These are phyloP conservation scores for Indicator indicator DNA, from an alignment of 2,113 vertebrate species.

Conservation along the genomic window DNA sequence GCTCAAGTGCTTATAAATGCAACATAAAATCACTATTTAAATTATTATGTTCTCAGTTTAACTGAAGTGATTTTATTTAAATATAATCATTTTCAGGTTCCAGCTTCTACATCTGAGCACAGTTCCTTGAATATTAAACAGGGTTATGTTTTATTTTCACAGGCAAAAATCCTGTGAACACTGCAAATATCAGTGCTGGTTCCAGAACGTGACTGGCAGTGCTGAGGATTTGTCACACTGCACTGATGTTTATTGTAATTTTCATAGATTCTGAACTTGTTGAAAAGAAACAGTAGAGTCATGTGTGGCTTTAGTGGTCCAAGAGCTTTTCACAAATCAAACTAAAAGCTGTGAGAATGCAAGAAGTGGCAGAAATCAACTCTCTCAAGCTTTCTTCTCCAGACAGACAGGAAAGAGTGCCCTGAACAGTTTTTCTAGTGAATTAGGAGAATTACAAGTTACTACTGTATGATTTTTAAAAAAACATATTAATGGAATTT, in stretches of 20 bases:
- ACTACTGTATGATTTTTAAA: neutral
- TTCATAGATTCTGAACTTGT: neutral
- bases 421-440: neutral
- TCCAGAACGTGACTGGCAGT: neutral
- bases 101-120: neutral
- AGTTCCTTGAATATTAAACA: neutral
- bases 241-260: rapidly evolving
- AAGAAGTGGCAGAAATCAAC: neutral
- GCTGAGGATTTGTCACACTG: neutral
- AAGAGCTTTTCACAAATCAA: neutral
- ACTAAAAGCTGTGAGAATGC: neutral
- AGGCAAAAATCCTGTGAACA: neutral
- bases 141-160: neutral
- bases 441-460: neutral
- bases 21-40: neutral
- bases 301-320: neutral
- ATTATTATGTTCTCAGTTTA: neutral
- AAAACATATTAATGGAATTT: neutral
- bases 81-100: neutral
- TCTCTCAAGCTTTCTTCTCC: neutral
- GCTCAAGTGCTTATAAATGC: neutral
- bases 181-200: neutral
- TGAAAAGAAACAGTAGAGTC: neutral
- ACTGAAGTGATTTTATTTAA: neutral
- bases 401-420: neutral